Evolutionary conservation across 2,888 invertebrate genomes (phyloP), one percentile per base, ranked within the genome.

Genomic region (Nephrotoma guestfalica): DNA sequence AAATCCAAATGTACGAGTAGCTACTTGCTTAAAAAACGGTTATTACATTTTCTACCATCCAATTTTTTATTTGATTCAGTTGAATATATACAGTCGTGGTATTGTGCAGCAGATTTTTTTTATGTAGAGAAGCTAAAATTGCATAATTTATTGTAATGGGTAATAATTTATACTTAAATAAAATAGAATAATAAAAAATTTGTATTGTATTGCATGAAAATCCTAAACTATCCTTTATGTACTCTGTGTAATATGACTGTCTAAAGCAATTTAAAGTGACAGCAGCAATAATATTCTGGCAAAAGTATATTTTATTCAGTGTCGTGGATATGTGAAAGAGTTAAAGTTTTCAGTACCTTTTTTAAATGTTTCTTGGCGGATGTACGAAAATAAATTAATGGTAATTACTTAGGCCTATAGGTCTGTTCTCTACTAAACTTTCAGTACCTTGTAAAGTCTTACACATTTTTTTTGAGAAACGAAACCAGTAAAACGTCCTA

Each of bases 161-260:
- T 43, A 85, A 85, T 85, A 85, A 85, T 85, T 85, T 85, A 85
- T 43, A 85, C 85, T 85, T 85, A 85, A 85, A 85, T 41, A 41
- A 84, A 71, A 71, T 71, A 71, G 30, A 71, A 71, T 71, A 71
- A 71, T 71, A 71, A 71, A 71, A 71, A 71, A 71, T 11, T 6
- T 30, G 9, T 71, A 30, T 18, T 71, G 71, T 71, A 71, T 30
- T 30, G 71, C 30, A 71, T 71, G 71, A 9, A 71, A 18, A 71
- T 30, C 30, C 71, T 71, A 71, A 71, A 71, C 18, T 71, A 71
- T 71, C 71, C 71, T 71, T 71, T 71, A 71, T 71, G 71, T 71
- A 30, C 30, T 71, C 71, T 9, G 30, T 51, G 15, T 30, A 71
- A 71, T 71, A 71, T 71, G 71, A 71, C 71, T 71, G 71, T 71